phyloP scores from a whole-genome alignment of 2,888 invertebrate genomes.

The Eupithecia insigniata region DNA sequence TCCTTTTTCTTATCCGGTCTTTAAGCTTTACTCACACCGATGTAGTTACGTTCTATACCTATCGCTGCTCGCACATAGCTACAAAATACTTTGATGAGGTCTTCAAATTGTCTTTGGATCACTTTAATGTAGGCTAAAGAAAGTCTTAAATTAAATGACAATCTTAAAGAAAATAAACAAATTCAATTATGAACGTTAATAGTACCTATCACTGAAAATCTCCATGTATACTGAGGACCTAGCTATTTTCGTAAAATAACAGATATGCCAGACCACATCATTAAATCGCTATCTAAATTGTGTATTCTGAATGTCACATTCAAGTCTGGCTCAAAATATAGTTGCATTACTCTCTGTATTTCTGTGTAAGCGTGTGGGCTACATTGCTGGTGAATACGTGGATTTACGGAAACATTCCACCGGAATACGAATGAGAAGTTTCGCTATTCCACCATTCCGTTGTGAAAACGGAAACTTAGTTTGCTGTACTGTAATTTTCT shows the following conservation, averaged over 20 bases:
- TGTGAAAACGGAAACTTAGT: neutral
- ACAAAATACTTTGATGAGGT: too few species aligned
- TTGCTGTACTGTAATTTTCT: neutral
- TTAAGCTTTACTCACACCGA: too few species aligned
- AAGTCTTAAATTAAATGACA: neutral
- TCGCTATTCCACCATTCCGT: neutral
- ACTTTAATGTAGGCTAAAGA: too few species aligned
- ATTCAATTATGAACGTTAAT: too few species aligned
- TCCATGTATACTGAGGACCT: neutral
- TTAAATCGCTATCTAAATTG: neutral
- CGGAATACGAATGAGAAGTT: conserved; percentile 28
- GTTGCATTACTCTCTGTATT: conserved; percentile 15
- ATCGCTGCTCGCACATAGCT: too few species aligned
- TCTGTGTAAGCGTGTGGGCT: conserved; percentile 20
- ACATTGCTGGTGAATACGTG: conserved; percentile 19
- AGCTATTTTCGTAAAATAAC: neutral
- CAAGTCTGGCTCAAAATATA: neutral
- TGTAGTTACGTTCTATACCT: too few species aligned
- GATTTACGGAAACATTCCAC: conserved; percentile 14
- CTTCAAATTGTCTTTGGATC: too few species aligned
- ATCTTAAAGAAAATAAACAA: too few species aligned
- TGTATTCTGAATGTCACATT: conserved; percentile 1
- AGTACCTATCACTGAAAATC: neutral
- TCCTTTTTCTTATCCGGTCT: too few species aligned
- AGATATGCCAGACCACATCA: neutral